These are phyloP conservation scores for Drosophila chauvacae DNA, from an alignment of 1,140 invertebrate species.

Conservation along the genomic window DNA sequence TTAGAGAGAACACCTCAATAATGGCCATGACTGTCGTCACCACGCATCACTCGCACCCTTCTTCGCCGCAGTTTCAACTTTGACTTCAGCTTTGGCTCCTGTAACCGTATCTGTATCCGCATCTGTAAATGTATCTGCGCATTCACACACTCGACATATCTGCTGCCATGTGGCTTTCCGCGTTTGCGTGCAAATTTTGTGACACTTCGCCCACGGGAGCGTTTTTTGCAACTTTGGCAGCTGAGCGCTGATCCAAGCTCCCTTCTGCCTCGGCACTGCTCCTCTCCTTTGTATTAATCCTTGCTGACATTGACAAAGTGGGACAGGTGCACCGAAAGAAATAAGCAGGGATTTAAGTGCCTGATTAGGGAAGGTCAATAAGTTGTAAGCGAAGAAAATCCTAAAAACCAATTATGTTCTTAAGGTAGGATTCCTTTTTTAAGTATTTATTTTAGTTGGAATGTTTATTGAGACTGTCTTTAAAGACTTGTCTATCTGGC, in stretches of 20 bases:
- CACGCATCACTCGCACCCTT: constrained; percentile 9
- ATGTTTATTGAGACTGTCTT: too few relatives aligned
- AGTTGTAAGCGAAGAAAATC: not conserved
- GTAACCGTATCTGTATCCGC: constrained; percentile 7
- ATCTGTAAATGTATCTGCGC: constrained; percentile 22
- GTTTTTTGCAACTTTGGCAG: constrained; percentile 53
- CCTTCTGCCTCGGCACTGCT: constrained; percentile 17
- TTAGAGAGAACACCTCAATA: too few relatives aligned
- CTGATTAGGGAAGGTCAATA: too few relatives aligned
- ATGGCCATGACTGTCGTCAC: not conserved
- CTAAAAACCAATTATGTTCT: not conserved
- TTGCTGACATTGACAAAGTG: constrained; percentile 69
- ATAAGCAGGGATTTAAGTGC: constrained; percentile 14
- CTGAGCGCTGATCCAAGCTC: constrained; percentile 19
- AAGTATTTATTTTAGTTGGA: accelerated
- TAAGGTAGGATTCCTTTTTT: too few relatives aligned
- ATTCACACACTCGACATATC: constrained; percentile 32
- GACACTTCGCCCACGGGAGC: constrained; percentile 79
- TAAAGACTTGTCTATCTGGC: not conserved
- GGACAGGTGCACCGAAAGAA: constrained; percentile 26
- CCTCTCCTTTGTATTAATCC: constrained; percentile 68
- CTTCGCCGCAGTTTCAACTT: constrained; percentile 3
- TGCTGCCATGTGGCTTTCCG: constrained; percentile 63
- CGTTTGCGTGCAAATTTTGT: constrained; percentile 74
- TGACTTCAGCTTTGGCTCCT: constrained; percentile 26